Base-by-base conservation (phyloP, 64 coral and sea anemone genomes). In the Actinia tenebrosa region DNA sequence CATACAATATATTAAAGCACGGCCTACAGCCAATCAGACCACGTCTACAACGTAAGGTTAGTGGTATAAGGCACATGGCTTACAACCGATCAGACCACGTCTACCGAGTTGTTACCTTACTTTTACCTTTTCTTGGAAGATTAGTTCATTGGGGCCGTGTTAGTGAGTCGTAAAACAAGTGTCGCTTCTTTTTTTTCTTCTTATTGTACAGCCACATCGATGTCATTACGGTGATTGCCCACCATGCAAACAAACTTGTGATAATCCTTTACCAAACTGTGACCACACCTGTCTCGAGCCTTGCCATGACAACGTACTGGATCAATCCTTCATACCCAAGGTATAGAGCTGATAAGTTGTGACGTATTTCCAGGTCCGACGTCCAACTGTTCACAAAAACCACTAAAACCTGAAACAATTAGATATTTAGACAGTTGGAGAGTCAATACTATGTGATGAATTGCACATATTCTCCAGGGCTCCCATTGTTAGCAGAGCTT, bases 171-270 rank as follows among this genome's bases (percentile, higher is more conserved):
- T 66, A 66, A 23, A n/a, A 22, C 22, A 22, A 66, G 56, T 10
- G 15, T 47, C 25, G 9, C 68, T 44, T 23, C n/a, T 53, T 79
- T 19, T n/a, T 18, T 37, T 60, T 60, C 15, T 69, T 71, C 22
- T 86, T 60, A 26, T 77, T 89, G 3, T 9, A 46, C 37, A 99
- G 93, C 90, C 85, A 88, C 96, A 95, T 89, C 90, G 89, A 18
- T 98, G 96, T 56, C 96, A 98, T 64, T 98, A 90, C 89, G 96
- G 90, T 25, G 58, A 79, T 10, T 99, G 96, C 84, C 93, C 96
- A 46, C 90, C 88, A 44, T 99, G 96, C 45, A 87, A 75, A 82
- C 71, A 92, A 46, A 86, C 83, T 6, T 99, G 96, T 88, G 84
- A 84, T 17, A 59, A 82, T 44, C 88, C 71, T 9, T 58, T 83